Evolutionary conservation across 2,113 vertebrate species (phyloP), one percentile per base, ranked within the genome.

Genomic region (Sterna hirundo): DNA sequence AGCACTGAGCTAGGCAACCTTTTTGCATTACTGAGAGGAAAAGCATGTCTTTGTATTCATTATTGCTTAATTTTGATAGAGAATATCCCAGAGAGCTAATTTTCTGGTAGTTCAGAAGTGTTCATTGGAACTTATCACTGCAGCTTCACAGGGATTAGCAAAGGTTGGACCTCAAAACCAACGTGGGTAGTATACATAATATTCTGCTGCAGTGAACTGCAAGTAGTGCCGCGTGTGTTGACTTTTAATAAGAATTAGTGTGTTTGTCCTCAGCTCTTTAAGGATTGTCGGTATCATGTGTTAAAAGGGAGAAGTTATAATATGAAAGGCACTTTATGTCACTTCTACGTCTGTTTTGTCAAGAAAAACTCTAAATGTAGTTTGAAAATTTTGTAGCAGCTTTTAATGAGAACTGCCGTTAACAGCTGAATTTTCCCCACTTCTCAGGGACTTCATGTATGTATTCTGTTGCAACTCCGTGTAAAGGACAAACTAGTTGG

Each of bases 21-120:
- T 32, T 88, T 85, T 94, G 15, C 51, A 60, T 95, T 91, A 84
- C 26, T 92, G 52, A 85, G 71, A 80, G 58, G 47, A 66, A 81
- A 27, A 69, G 3, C 1, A 4, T 42, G n/a, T 30, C 19, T 90
- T 76, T 61, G 13, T 64, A 49, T 75, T 82, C 16, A 44, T 82
- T 42, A 27, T 46, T 78, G 42, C 34, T 85, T 85, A 60, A 57
- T 83, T 90, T 90, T 79, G 18, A 52, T 57, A 76, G 51, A 64
- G 55, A 92, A 38, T 76, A 44, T 76, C 26, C 13, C 9, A 61
- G 57, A 87, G 11, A 79, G 10, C 2, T 82, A 64, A 54, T 85
- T 85, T 91, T 29, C 17, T 83, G 27, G 4, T 52, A 52, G 36
- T 75, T 89, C 46, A 49, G 38, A 66, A 22, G 29, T 58, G 13